Conservation (phyloP, 2,797 vertebrate species). For the Hemibagrus guttatus region DNA sequence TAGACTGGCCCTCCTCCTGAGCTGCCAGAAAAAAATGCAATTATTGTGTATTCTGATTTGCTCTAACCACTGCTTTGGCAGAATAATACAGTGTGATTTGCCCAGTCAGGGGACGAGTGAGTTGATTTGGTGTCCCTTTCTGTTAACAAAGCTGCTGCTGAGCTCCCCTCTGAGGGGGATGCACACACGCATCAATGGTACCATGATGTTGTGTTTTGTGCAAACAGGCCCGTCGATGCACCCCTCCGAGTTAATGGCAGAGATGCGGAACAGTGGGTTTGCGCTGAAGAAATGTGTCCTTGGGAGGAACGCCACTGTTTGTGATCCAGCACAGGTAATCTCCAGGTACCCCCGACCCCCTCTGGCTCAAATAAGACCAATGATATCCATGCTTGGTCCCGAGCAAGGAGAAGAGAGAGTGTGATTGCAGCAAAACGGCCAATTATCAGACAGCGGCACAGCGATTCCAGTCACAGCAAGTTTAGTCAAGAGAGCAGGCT, state of each 20-base stretch:
- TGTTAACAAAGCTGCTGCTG: conserved; percentile 96
- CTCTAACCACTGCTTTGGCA: conserved; percentile 90
- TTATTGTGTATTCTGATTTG: conserved; percentile 96
- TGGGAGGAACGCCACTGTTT: conserved; percentile 93
- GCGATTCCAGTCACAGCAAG: conserved; percentile 49
- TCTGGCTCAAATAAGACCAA: conserved; percentile 72
- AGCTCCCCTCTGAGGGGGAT: conserved; percentile 88
- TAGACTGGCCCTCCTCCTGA: conserved; percentile 83
- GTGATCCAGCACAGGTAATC: conserved; percentile 99
- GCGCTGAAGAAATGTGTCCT: conserved; percentile 99
- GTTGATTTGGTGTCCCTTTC: conserved; percentile 97
- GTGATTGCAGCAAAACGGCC: conserved; percentile 81
- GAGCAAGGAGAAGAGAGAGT: conserved; percentile 67
- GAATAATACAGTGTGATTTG: conserved; percentile 98
- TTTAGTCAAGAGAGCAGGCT: conserved; percentile 55
- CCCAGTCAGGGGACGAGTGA: conserved; percentile 98
- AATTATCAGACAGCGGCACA: conserved; percentile 55
- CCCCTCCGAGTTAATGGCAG: conserved; percentile 99
- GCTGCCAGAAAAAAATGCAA: conserved; percentile 87
- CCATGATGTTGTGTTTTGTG: conserved; percentile 95
- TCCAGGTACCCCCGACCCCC: conserved; percentile 68
- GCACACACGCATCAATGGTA: conserved; percentile 88
- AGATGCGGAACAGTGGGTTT: conserved; percentile 99
- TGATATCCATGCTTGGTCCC: conserved; percentile 67
- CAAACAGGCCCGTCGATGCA: conserved; percentile 99